These are phyloP conservation scores for Spodoptera exigua DNA, from an alignment of 2,888 invertebrate species.

Conservation along the genomic window DNA sequence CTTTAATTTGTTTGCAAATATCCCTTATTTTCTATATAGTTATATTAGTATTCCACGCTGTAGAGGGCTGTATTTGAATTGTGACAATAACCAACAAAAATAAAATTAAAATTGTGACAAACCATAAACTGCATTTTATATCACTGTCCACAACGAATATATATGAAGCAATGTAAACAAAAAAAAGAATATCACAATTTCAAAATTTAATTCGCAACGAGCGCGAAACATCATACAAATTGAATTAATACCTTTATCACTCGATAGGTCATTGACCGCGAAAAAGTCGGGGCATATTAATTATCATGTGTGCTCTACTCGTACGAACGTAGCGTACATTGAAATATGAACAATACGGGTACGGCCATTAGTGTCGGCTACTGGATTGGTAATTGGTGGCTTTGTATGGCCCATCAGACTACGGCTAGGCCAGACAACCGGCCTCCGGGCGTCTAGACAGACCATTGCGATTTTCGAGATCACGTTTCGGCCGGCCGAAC, in stretches of 20 bases:
- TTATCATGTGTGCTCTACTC: conserved; percentile 50
- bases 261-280: conserved; percentile 48
- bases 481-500: conserved; percentile 85
- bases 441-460: conserved; percentile 83
- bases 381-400: conserved; percentile 77
- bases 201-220: conserved; percentile 11
- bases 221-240: conserved; percentile 24
- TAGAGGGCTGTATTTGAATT: no score
- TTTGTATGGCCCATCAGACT: conserved; percentile 74
- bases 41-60: no score
- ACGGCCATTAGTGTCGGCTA: conserved; percentile 58
- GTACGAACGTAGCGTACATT: conserved; percentile 48
- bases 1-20: no score
- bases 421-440: conserved; percentile 76
- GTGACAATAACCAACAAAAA: no score
- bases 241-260: conserved; percentile 49
- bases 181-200: not conserved
- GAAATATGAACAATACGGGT: conserved; percentile 64
- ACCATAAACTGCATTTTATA: no score
- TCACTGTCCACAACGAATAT: no score
- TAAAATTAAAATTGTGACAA: no score
- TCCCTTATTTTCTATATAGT: no score
- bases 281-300: conserved; percentile 55
- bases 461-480: conserved; percentile 81
- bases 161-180: not conserved